Conservation (phyloP, 2,888 invertebrate genomes). For the Hetaerina titia region DNA sequence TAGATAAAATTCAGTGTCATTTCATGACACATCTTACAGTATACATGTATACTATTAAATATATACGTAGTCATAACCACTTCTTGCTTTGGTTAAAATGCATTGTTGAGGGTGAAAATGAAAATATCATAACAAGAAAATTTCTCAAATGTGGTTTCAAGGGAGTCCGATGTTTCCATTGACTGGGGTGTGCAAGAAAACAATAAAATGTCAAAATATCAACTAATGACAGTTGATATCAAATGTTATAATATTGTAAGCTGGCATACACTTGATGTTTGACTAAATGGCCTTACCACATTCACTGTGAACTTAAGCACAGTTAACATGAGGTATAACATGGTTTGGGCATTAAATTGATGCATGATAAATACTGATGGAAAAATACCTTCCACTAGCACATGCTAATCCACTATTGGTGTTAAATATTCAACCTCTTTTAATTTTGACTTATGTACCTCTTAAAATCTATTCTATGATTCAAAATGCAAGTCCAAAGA, state of each 20-base stretch:
- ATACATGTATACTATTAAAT: not conserved
- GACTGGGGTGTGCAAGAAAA: not conserved
- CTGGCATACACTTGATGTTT: not conserved
- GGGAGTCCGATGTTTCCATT: not conserved
- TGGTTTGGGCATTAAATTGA: not conserved
- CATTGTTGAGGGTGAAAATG: constrained; percentile 42
- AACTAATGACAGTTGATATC: not conserved
- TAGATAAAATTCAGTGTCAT: constrained; percentile 40
- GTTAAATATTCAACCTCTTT: constrained; percentile 23
- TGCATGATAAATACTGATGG: not conserved
- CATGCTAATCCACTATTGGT: constrained; percentile 2
- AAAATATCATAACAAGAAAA: constrained; percentile 16
- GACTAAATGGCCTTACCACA: not conserved
- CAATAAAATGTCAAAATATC: not conserved
- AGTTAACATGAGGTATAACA: not conserved
- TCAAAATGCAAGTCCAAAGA: not conserved
- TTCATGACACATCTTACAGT: not conserved
- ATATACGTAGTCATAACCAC: constrained; percentile 46
- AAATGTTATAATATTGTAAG: not conserved
- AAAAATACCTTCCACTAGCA: not conserved
- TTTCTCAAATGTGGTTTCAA: not conserved
- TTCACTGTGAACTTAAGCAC: not conserved
- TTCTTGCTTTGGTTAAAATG: constrained; percentile 65
- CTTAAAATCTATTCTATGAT: not conserved
- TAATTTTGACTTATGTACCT: not conserved